Conservation (phyloP, 2,888 invertebrate genomes). For the Rhogogaster chlorosoma region DNA sequence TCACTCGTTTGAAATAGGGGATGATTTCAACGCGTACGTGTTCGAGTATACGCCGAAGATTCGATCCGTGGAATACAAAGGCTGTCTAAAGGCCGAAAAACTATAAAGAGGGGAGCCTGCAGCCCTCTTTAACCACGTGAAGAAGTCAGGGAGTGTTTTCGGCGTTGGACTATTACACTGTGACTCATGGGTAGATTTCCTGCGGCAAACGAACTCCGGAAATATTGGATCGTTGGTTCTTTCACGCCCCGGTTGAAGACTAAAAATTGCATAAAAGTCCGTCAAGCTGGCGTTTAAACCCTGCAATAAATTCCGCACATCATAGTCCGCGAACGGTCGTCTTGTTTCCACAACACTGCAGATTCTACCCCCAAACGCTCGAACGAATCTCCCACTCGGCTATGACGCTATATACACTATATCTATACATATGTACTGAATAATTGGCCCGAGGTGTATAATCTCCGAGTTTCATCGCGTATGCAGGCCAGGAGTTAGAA, state of each 20-base stretch:
- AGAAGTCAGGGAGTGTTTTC: slow-evolving; percentile 7
- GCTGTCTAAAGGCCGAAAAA: background rate
- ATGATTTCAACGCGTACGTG: background rate
- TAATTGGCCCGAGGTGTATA: background rate
- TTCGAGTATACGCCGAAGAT: background rate
- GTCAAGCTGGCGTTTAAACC: background rate
- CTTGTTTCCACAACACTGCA: background rate
- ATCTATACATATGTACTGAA: background rate
- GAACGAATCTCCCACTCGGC: too few species aligned
- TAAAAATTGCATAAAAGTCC: background rate
- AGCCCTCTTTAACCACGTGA: background rate
- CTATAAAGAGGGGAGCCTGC: too few species aligned
- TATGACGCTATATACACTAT: too few species aligned
- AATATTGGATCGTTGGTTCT: slow-evolving; percentile 50
- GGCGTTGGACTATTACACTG: slow-evolving; percentile 39
- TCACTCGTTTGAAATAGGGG: background rate
- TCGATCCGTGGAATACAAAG: background rate
- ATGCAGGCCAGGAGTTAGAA: background rate
- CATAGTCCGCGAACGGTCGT: background rate
- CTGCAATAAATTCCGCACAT: background rate
- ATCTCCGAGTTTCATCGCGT: background rate
- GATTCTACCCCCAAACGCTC: background rate
- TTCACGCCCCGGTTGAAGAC: slow-evolving; percentile 14
- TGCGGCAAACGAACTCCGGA: slow-evolving; percentile 33
- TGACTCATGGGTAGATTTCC: slow-evolving; percentile 49